These are phyloP conservation scores for Mayetiola destructor DNA, from an alignment of 2,888 invertebrate genomes.

Conservation along the genomic window DNA sequence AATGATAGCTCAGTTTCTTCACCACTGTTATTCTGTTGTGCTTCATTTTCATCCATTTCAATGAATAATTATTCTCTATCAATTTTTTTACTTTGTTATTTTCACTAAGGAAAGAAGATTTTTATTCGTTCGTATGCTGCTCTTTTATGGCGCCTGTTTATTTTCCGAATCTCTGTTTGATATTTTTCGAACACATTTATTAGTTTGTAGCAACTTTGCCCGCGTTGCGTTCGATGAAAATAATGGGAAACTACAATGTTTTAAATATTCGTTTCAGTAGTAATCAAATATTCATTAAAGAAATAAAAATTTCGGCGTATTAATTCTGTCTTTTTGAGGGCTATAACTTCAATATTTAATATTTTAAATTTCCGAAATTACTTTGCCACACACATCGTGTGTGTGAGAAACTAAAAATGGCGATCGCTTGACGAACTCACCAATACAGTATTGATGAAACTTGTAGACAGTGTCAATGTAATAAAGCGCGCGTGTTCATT, in stretches of 20 bases:
- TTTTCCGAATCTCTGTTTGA: not conserved
- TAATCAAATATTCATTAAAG: too few species aligned
- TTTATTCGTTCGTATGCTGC: not conserved
- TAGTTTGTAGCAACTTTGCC: constrained; percentile 4
- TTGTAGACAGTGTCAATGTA: not conserved
- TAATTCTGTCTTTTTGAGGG: too few species aligned
- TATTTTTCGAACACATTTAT: not conserved
- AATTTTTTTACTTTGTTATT: not conserved
- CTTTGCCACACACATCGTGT: constrained; percentile 14
- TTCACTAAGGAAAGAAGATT: too few species aligned
- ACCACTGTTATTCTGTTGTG: not conserved
- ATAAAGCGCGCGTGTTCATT: constrained; percentile 7
- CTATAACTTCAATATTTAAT: too few species aligned
- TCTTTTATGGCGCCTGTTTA: not conserved
- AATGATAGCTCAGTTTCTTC: not conserved
- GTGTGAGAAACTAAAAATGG: constrained; percentile 14
- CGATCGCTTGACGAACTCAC: constrained; percentile 10
- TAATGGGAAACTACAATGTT: too few species aligned
- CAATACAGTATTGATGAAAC: not conserved
- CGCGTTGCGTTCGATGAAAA: too few species aligned
- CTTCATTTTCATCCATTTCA: constrained; percentile 3
- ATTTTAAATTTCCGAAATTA: not conserved
- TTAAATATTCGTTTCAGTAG: too few species aligned
- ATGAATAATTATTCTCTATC: not conserved
- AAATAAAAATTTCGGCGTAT: too few species aligned